phyloP scores from a whole-genome alignment of 2,797 vertebrate genomes.

The Parotocinclus haroldoi region DNA sequence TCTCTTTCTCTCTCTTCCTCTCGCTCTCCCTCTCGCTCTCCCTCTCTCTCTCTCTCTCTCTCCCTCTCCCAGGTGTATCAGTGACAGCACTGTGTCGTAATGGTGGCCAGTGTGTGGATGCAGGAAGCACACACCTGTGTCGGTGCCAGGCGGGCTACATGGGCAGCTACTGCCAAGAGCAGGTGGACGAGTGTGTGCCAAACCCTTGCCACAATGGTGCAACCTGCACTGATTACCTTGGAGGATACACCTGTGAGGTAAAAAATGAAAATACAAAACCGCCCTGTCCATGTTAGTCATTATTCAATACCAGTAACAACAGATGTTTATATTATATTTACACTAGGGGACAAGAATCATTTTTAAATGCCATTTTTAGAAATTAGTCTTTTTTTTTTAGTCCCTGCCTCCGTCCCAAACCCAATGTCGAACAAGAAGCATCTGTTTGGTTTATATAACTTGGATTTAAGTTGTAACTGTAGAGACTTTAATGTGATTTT shows the following conservation, averaged over 20 bases:
- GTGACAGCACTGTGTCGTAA: slow-evolving; percentile 82
- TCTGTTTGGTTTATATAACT: too few species aligned
- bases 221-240: slow-evolving; percentile 91
- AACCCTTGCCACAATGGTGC: slow-evolving; percentile 95
- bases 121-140: slow-evolving; percentile 87
- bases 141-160: slow-evolving; percentile 90
- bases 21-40: too few species aligned
- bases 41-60: not conserved
- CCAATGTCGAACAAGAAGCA: too few species aligned
- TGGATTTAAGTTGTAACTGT: too few species aligned
- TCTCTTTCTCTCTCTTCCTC: too few species aligned
- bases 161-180: slow-evolving; percentile 94
- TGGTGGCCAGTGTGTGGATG: slow-evolving; percentile 85
- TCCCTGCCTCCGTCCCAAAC: too few species aligned
- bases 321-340: too few species aligned
- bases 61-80: slow-evolving; percentile 71
- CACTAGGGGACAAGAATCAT: too few species aligned
- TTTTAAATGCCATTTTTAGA: too few species aligned
- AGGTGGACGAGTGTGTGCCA: slow-evolving; percentile 92
- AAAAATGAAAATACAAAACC: not conserved
- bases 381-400: too few species aligned
- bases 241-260: slow-evolving; percentile 93
- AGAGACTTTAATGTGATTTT: not conserved
- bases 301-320: too few species aligned
- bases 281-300: too few species aligned